Evolutionary conservation across 2,113 vertebrate species (phyloP).

Genomic region (Argyrosomus japonicus): DNA sequence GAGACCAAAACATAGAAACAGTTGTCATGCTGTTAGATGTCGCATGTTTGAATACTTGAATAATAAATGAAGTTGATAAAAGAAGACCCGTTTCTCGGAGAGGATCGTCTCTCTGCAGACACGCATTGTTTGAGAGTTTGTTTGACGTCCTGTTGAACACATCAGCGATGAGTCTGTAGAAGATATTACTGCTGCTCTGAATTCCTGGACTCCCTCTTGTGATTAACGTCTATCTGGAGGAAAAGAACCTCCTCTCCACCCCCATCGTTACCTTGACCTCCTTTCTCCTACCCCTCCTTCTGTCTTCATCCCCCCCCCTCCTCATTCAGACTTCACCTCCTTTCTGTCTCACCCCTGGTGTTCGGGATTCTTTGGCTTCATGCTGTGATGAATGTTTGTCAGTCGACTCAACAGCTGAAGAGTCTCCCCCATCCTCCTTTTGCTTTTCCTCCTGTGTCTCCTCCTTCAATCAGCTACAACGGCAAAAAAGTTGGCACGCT

Average conservation of each 20-base stretch:
- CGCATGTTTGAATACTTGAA: no score
- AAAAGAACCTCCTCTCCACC: slow-evolving; percentile 9
- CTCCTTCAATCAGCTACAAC: no score
- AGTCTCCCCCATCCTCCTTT: slow-evolving; percentile 32
- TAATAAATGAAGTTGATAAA: no score
- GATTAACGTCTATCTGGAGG: slow-evolving; percentile 55
- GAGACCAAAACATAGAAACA: no score
- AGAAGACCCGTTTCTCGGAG: background rate
- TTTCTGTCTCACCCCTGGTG: background rate
- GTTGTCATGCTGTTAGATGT: no score
- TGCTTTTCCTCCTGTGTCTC: background rate
- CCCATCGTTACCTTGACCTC: slow-evolving; percentile 59
- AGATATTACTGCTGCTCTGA: slow-evolving; percentile 43
- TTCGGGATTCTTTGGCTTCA: no score
- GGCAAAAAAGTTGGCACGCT: no score
- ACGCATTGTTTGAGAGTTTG: background rate
- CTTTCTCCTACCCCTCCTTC: background rate
- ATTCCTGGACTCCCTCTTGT: slow-evolving; percentile 24
- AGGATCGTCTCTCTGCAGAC: background rate
- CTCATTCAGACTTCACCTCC: background rate
- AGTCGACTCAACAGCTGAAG: slow-evolving; percentile 20
- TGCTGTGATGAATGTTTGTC: slow-evolving; percentile 52
- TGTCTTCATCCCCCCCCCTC: background rate
- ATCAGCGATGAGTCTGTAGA: slow-evolving; percentile 44
- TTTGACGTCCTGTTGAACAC: slow-evolving; percentile 19